These are phyloP conservation scores for Notarius quadriscutis DNA, from an alignment of 2,113 vertebrate genomes.

Conservation along the genomic window DNA sequence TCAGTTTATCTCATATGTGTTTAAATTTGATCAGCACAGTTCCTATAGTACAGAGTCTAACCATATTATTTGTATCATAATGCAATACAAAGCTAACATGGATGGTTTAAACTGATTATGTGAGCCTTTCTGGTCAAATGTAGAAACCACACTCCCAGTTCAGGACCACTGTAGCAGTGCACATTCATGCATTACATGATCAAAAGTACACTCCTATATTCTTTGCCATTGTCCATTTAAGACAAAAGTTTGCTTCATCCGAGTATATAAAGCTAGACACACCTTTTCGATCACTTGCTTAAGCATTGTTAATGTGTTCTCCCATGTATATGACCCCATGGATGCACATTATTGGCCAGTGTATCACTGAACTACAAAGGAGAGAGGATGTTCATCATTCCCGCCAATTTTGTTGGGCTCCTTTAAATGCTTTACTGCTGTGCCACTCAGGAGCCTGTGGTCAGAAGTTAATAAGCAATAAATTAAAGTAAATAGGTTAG, in stretches of 20 bases:
- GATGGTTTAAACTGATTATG: not conserved
- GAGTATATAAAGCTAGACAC: not conserved
- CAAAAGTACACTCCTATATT: not conserved
- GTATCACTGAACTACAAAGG: not conserved
- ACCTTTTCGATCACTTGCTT: not conserved
- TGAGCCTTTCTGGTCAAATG: not conserved
- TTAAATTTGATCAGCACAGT: not conserved
- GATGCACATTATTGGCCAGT: not conserved
- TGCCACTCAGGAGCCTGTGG: constrained; percentile 5
- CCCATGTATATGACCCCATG: not conserved
- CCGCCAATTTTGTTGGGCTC: not conserved
- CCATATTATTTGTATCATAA: not conserved
- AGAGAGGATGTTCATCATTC: not conserved
- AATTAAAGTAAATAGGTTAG: constrained; percentile 23
- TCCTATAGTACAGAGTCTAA: not conserved
- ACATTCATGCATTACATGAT: not conserved
- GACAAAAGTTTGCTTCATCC: not conserved
- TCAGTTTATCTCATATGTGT: not conserved
- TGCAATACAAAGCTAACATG: not conserved
- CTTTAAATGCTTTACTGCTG: constrained; percentile 9
- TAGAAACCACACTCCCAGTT: not conserved
- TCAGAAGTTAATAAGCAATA: constrained; percentile 26
- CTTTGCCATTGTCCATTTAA: not conserved
- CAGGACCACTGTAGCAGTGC: not conserved
- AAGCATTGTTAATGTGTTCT: not conserved